Evolutionary conservation across 2,888 invertebrate genomes (phyloP).

Genomic region (Latrodectus hesperus): DNA sequence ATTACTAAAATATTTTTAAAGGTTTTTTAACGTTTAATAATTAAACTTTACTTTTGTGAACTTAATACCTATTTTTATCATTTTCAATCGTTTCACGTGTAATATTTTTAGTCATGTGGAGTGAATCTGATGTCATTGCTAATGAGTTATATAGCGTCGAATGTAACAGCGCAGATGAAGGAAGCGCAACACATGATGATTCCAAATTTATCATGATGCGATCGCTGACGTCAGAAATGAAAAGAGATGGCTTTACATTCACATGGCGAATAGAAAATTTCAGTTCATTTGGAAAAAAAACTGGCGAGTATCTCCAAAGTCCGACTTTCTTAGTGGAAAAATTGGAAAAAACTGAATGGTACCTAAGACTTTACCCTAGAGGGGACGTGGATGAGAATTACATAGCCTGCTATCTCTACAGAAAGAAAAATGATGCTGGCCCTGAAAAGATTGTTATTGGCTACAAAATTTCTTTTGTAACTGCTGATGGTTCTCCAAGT

Average conservation of each 20-base stretch:
- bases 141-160: not conserved
- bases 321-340: not conserved
- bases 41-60: too few species aligned
- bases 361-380: not conserved
- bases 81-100: not conserved
- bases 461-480: slow-evolving; percentile 3
- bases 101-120: not conserved
- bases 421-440: not conserved
- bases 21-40: not conserved
- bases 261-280: not conserved
- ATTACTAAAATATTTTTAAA: not conserved
- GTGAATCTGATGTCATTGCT: slow-evolving; percentile 2
- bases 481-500: not conserved
- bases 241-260: not conserved
- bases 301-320: not conserved
- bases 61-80: too few species aligned
- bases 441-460: not conserved
- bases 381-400: not conserved
- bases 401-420: not conserved
- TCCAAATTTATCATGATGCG: not conserved
- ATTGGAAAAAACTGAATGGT: not conserved
- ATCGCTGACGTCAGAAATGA: not conserved
- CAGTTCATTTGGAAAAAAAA: not conserved
- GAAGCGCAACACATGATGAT: not conserved
- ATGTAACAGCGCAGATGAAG: not conserved